Evolutionary conservation across 2,113 vertebrate species (phyloP).

Genomic region (Seriola aureovittata): DNA sequence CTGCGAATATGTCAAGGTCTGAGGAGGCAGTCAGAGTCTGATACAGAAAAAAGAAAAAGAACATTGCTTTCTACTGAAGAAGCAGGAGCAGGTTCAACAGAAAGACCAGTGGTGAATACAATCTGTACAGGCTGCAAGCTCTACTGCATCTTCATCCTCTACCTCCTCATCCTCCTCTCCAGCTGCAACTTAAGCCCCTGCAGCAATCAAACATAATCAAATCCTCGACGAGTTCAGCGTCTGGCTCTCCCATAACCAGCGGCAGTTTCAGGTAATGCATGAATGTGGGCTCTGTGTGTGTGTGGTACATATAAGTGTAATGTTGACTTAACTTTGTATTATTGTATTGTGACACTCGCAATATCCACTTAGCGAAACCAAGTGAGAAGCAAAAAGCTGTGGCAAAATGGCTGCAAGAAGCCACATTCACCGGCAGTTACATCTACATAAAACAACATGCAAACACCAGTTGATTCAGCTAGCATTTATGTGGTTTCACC

Average conservation of each 20-base stretch:
- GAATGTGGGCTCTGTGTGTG: not conserved
- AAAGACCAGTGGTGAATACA: conserved; percentile 15
- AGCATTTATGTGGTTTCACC: too few relatives aligned
- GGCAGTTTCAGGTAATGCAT: conserved; percentile 59
- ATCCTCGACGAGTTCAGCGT: conserved; percentile 8
- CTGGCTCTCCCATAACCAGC: conserved; percentile 26
- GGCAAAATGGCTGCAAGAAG: too few relatives aligned
- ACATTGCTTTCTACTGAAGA: conserved; percentile 10
- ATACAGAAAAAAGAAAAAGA: conserved; percentile 18
- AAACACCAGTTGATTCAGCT: too few relatives aligned
- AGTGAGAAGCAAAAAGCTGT: too few relatives aligned
- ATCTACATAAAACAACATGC: too few relatives aligned
- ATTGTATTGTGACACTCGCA: too few relatives aligned
- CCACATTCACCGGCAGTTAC: too few relatives aligned
- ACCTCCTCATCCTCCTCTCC: conserved; percentile 53
- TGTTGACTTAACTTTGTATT: too few relatives aligned
- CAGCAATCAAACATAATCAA: conserved; percentile 36
- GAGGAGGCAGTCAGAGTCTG: conserved; percentile 52
- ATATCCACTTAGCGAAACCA: too few relatives aligned
- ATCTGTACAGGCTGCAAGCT: conserved; percentile 23
- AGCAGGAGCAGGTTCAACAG: conserved; percentile 30
- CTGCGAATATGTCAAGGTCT: conserved; percentile 55
- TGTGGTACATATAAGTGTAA: too few relatives aligned
- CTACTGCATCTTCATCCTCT: conserved; percentile 43
- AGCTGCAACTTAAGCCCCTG: conserved; percentile 59